A percentile compares a stretch with the other conserved stretches of the same genome.
These are phyloP conservation scores for Suillia variegata DNA, from an alignment of 2,888 invertebrate species.

Conservation along the genomic window DNA sequence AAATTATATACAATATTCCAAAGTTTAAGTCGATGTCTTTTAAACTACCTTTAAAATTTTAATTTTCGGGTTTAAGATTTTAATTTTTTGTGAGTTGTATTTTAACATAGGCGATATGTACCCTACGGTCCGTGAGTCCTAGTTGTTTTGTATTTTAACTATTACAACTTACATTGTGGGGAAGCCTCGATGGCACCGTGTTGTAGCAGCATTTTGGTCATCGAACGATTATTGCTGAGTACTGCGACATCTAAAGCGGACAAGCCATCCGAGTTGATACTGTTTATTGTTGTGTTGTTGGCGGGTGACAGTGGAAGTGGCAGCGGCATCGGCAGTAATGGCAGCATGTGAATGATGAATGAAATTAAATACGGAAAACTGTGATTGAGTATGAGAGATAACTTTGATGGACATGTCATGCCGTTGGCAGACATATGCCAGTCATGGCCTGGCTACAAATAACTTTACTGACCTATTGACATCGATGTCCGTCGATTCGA, in stretches of 20 bases:
- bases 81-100: not conserved
- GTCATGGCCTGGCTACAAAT: not conserved
- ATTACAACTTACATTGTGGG: constrained; percentile 69
- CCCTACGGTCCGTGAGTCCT: too few species aligned
- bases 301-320: not conserved
- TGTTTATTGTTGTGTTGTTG: constrained; percentile 62
- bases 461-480: constrained; percentile 78
- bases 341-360: too few species aligned
- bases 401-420: constrained; percentile 1
- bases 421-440: constrained; percentile 1
- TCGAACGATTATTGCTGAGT: constrained; percentile 83
- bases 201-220: constrained; percentile 88
- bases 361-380: too few species aligned
- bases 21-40: too few species aligned
- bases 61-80: too few species aligned
- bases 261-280: constrained; percentile 86
- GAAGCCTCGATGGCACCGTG: constrained; percentile 87
- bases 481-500: constrained; percentile 91
- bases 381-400: too few species aligned
- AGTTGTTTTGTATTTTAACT: not conserved
- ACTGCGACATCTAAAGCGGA: constrained; percentile 93
- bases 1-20: too few species aligned
- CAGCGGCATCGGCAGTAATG: too few species aligned
- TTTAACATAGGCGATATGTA: too few species aligned
- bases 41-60: too few species aligned